Evolutionary conservation across 2,797 vertebrate species (phyloP).

Genomic region (Acipenser oxyrinchus): DNA sequence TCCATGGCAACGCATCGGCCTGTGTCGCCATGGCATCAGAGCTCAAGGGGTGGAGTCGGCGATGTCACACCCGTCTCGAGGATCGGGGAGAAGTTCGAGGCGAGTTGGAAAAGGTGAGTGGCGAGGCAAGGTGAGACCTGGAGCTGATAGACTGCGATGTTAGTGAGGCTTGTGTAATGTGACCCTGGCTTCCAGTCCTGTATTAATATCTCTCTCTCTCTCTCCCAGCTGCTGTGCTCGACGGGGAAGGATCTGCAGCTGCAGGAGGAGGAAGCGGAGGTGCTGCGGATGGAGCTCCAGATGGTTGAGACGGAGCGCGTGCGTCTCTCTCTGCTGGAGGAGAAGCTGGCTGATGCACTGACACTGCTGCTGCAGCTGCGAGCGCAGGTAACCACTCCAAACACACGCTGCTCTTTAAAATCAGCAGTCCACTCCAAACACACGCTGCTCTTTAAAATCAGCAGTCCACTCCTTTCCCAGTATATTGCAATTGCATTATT

Average conservation of each 20-base stretch:
- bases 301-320: conserved; percentile 33
- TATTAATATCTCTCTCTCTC: not conserved
- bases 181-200: too few species aligned
- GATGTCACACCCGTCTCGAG: conserved; percentile 4
- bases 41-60: conserved; percentile 16
- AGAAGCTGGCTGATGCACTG: conserved; percentile 51
- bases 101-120: conserved; percentile 31
- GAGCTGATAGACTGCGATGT: not conserved
- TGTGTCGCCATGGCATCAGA: conserved; percentile 14
- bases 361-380: conserved; percentile 48
- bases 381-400: conserved; percentile 38
- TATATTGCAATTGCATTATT: too few species aligned
- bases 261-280: conserved; percentile 31
- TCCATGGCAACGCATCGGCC: conserved; percentile 8
- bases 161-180: not conserved
- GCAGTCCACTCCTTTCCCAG: too few species aligned
- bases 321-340: conserved; percentile 45
- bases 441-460: too few species aligned
- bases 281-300: conserved; percentile 24
- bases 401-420: not conserved
- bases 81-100: not conserved
- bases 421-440: not conserved
- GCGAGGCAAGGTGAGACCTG: not conserved
- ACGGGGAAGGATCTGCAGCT: conserved; percentile 21
- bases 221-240: conserved; percentile 6